Evolutionary conservation across 2,113 vertebrate species (phyloP), one percentile per base, ranked within the genome.

Genomic region (Sinocyclocheilus anshuiensis): DNA sequence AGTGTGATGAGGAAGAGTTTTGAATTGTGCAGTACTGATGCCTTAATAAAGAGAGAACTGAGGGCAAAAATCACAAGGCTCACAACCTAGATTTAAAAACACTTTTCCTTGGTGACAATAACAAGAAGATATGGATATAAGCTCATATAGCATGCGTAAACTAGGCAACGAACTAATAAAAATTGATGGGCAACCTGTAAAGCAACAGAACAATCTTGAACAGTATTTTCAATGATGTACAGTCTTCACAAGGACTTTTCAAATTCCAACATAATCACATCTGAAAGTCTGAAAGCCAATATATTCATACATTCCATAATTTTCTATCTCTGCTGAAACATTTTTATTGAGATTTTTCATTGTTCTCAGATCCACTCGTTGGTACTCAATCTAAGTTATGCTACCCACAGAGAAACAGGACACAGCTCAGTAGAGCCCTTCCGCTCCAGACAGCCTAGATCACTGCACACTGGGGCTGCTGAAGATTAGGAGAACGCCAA

Each of bases 341-440:
- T 18, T 29, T 20, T 16, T 55, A 18, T 24, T 16, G 10, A 0
- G 20, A 59, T 36, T 36, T 78, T 78, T 33, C 55, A 6, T 63
- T 48, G 15, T 45, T 15, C 36, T 65, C 7, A 81, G 79, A 80
- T 42, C 29, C 20, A 20, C 13, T 81, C 22, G 11, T 39, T 26
- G 78, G 16, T 59, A 24, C 53, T 75, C 7, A 67, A 82, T 77
- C 48, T 50, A 86, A 39, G 69, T 59, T 85, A 29, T 87, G 82
- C 20, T 61, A 50, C 36, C 59, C 61, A 6, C 39, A 81, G 26
- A 39, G 61, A 83, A 90, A 89, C 86, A 88, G 86, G 88, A 90
- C 55, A 57, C 69, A 57, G 55, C 85, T 82, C 26, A 78, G 77
- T 65, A 57, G 22, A 55, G 74, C 72, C 45, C 36, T 89, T 87